Evolutionary conservation across 92 coral and sea anemone genomes (phyloP).

Genomic region (Porites cylindrica): DNA sequence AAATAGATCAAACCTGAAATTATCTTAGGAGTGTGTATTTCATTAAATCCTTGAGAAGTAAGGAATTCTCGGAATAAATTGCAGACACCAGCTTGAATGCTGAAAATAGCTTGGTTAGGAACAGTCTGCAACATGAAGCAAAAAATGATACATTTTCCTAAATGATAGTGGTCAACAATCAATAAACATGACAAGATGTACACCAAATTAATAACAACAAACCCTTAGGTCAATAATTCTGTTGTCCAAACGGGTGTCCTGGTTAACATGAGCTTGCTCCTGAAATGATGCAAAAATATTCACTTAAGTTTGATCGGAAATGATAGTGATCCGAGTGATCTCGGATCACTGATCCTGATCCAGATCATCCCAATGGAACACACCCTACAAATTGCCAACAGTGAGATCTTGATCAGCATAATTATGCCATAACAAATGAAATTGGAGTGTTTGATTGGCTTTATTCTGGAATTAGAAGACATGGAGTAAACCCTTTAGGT

Average conservation of each 20-base stretch:
- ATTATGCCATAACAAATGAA: no score
- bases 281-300: background rate
- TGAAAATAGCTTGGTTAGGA: conserved; percentile 97
- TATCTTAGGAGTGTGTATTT: conserved; percentile 96
- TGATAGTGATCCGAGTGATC: no score
- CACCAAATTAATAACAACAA: background rate
- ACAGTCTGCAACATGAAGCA: conserved; percentile 73
- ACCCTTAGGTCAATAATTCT: conserved; percentile 97
- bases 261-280: conserved; percentile 93
- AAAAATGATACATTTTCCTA: no score
- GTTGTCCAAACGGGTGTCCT: conserved; percentile 94
- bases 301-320: no score
- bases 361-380: no score
- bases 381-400: no score
- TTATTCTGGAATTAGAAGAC: no score
- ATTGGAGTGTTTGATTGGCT: no score
- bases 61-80: conserved; percentile 86
- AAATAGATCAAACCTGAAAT: conserved; percentile 83
- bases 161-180: background rate
- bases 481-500: no score
- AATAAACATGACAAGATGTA: background rate
- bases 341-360: no score
- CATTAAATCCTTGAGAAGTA: conserved; percentile 87
- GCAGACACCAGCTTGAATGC: conserved; percentile 96
- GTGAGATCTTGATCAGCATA: no score